Conservation (phyloP, 2,113 vertebrate genomes). For the Seriola quinqueradiata region DNA sequence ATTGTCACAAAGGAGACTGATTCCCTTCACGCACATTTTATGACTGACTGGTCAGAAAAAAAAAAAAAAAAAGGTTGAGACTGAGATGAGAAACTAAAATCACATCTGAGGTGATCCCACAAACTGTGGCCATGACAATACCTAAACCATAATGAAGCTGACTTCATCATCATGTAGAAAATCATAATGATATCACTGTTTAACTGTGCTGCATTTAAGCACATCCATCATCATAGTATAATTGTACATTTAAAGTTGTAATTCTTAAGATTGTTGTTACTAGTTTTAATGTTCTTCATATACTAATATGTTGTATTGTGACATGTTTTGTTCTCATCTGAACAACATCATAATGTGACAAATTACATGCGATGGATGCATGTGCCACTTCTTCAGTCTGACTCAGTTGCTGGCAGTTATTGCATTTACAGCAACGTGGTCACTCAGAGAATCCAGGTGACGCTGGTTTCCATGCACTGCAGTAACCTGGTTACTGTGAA, state of each 20-base stretch:
- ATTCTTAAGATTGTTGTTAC: background rate
- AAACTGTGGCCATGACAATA: background rate
- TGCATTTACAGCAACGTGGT: background rate
- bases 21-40: background rate
- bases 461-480: background rate
- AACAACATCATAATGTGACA: too few relatives aligned
- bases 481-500: background rate
- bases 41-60: too few relatives aligned
- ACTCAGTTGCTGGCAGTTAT: too few relatives aligned
- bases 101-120: background rate
- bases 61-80: background rate
- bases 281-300: too few relatives aligned
- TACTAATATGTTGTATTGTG: too few relatives aligned
- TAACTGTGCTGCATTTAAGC: background rate
- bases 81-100: background rate
- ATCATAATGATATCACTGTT: background rate
- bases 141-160: background rate
- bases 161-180: background rate
- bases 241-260: slow-evolving; percentile 4
- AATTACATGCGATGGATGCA: too few relatives aligned
- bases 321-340: too few relatives aligned
- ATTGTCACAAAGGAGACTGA: background rate
- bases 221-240: background rate
- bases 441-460: too few relatives aligned
- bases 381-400: too few relatives aligned